Conservation (phyloP, 2,797 vertebrate genomes). For the Chiloscyllium punctatum region DNA sequence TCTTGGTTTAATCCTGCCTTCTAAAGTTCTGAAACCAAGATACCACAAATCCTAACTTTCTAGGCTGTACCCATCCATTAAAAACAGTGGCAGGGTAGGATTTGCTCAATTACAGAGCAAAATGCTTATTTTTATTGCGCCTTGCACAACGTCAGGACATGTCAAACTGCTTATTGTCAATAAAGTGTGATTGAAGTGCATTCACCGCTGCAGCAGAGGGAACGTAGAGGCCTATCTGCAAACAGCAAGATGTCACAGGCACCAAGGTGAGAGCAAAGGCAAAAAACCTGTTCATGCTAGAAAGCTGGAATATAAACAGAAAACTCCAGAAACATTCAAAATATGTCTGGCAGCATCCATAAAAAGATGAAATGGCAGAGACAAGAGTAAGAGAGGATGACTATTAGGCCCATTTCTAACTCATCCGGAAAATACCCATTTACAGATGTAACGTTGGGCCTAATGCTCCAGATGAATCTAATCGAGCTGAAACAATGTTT, state of each 20-base stretch:
- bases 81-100: not conserved
- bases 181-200: not conserved
- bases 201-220: not conserved
- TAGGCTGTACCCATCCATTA: not conserved
- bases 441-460: not conserved
- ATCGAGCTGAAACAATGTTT: not conserved
- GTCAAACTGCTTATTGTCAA: not conserved
- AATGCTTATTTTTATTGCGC: not conserved
- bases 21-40: not conserved
- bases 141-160: not conserved
- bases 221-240: too few relatives aligned
- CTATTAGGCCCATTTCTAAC: not conserved
- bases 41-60: not conserved
- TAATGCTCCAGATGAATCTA: not conserved
- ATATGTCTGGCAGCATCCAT: too few relatives aligned
- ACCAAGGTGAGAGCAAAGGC: too few relatives aligned
- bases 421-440: not conserved
- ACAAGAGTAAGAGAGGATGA: too few relatives aligned
- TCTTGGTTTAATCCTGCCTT: not conserved
- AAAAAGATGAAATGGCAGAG: not conserved
- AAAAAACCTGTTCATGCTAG: not conserved
- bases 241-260: too few relatives aligned
- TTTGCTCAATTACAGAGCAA: not conserved
- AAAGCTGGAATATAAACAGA: not conserved
- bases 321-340: too few relatives aligned